Evolutionary conservation across 92 coral and sea anemone genomes (phyloP).

Genomic region (Muricea muricata): DNA sequence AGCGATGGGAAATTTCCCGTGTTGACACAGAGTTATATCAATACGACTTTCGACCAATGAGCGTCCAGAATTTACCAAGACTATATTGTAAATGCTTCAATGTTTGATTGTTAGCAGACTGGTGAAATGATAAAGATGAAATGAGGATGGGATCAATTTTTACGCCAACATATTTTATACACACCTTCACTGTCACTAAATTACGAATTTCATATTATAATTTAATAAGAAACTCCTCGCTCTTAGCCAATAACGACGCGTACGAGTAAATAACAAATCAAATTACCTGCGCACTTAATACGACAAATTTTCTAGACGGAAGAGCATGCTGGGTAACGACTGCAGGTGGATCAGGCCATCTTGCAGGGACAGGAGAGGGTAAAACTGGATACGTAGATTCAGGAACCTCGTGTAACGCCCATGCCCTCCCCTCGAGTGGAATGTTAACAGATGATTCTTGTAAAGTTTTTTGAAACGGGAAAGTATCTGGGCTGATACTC

Average conservation of each 20-base stretch:
- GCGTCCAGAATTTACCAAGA: too few relatives aligned
- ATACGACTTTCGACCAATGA: too few relatives aligned
- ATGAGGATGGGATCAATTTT: too few relatives aligned
- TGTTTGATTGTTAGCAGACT: too few relatives aligned
- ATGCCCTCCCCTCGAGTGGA: slow-evolving; percentile 87
- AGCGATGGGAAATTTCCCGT: too few relatives aligned
- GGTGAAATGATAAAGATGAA: too few relatives aligned
- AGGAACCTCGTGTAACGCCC: slow-evolving; percentile 97
- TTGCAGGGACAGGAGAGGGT: slow-evolving; percentile 83
- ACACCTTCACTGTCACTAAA: too few relatives aligned
- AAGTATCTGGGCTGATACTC: slow-evolving; percentile 92
- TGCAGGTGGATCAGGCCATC: slow-evolving; percentile 96
- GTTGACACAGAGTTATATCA: too few relatives aligned
- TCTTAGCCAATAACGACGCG: background rate
- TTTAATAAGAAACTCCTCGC: background rate
- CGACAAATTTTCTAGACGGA: slow-evolving; percentile 87
- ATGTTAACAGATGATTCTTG: slow-evolving; percentile 81
- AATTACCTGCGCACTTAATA: slow-evolving; percentile 89
- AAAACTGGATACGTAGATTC: slow-evolving; percentile 67
- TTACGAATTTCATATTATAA: background rate
- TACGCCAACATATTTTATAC: too few relatives aligned
- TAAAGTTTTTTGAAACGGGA: slow-evolving; percentile 91
- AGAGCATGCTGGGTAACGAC: slow-evolving; percentile 92
- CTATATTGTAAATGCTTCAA: too few relatives aligned
- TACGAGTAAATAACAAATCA: background rate